A percentile compares a stretch with the other conserved stretches of the same genome.
Evolutionary conservation across 2,888 invertebrate genomes (phyloP).

Genomic region (Epiblema foenella): DNA sequence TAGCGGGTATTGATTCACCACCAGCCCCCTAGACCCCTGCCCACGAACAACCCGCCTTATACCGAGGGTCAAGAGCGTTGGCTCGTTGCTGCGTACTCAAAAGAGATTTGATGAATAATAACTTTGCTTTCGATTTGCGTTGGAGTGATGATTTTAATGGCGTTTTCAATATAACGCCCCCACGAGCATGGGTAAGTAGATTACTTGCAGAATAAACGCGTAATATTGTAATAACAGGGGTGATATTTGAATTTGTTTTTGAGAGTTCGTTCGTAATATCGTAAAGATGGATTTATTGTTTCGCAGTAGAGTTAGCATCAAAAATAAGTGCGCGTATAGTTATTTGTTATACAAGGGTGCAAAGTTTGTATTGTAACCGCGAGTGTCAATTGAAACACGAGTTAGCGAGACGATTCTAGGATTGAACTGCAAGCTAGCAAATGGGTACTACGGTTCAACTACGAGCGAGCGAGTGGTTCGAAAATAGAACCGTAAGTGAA

Average conservation of each 20-base stretch:
- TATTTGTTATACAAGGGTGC: no score
- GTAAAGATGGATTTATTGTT: neutral
- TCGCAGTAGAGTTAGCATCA: no score
- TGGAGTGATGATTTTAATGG: constrained; percentile 13
- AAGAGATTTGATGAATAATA: constrained; percentile 36
- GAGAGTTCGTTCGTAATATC: neutral
- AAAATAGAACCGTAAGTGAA: no score
- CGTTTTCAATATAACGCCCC: neutral
- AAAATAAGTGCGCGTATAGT: no score
- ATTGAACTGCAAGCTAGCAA: no score
- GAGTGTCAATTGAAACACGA: no score
- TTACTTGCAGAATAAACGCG: neutral
- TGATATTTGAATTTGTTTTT: neutral
- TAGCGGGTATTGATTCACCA: constrained; percentile 35
- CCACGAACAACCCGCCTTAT: no score
- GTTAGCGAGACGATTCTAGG: no score
- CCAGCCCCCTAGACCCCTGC: constrained; percentile 3
- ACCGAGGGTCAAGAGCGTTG: neutral
- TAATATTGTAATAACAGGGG: neutral
- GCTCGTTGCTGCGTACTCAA: constrained; percentile 11
- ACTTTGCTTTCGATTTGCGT: constrained; percentile 24
- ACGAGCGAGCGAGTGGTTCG: no score
- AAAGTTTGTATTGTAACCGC: no score
- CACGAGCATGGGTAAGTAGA: neutral
- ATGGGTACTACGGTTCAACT: no score